Evolutionary conservation across 2,113 vertebrate species (phyloP).

Genomic region (Mormyrus lacerda): DNA sequence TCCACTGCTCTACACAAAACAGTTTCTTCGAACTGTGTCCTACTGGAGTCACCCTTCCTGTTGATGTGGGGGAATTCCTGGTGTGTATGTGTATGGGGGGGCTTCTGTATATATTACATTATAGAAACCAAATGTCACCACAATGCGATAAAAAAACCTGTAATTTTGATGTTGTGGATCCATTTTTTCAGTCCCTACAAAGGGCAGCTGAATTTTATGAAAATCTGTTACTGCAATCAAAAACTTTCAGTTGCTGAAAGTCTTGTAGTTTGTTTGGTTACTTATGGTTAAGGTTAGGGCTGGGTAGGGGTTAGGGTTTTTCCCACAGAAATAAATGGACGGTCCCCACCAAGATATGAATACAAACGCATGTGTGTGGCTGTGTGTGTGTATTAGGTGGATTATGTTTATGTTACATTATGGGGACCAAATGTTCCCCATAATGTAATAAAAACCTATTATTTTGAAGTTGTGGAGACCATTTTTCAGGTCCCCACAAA

Average conservation of each 20-base stretch:
- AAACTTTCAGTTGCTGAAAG: background rate
- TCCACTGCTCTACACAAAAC: background rate
- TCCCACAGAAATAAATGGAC: background rate
- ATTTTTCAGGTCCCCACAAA: no score
- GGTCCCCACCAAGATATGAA: background rate
- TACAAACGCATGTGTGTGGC: background rate
- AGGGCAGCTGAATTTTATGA: background rate
- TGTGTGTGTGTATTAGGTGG: no score
- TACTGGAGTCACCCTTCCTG: background rate
- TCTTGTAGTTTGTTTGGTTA: background rate
- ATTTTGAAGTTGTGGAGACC: no score
- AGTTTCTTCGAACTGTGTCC: background rate
- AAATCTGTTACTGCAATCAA: background rate
- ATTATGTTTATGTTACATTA: no score
- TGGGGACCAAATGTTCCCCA: no score
- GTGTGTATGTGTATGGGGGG: background rate
- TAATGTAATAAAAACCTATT: no score
- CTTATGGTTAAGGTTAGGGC: background rate
- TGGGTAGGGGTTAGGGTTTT: background rate
- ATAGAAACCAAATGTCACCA: background rate
- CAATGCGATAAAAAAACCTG: background rate
- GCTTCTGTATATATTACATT: background rate
- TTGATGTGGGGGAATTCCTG: background rate
- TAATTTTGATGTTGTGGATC: background rate
- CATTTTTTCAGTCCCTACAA: background rate